These are phyloP conservation scores for Ormyrus pomaceus DNA, from an alignment of 2,888 invertebrate genomes.

Conservation along the genomic window DNA sequence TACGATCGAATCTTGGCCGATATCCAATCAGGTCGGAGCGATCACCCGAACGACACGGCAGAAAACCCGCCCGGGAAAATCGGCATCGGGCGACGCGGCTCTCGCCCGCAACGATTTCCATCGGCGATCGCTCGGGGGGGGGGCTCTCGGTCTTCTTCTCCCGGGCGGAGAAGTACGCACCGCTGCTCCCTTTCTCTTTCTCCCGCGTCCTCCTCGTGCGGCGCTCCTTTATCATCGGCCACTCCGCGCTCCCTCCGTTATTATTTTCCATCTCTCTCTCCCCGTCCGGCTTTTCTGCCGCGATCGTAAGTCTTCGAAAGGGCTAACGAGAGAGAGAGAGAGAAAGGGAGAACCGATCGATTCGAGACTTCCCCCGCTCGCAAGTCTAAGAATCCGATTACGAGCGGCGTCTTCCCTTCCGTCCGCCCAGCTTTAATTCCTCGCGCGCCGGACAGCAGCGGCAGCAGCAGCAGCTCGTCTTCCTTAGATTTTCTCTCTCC, in stretches of 20 bases:
- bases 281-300: not conserved
- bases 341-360: constrained; percentile 28
- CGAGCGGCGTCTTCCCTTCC: not conserved
- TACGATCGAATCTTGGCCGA: not conserved
- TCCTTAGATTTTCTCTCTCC: not conserved
- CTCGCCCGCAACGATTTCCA: too few relatives aligned
- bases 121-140: not conserved
- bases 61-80: too few relatives aligned
- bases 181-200: not conserved
- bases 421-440: constrained; percentile 5
- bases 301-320: constrained; percentile 54
- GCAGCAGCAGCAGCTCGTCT: not conserved
- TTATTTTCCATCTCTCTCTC: too few relatives aligned
- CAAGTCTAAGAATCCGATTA: constrained; percentile 49
- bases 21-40: too few relatives aligned
- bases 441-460: constrained; percentile 4
- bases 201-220: not conserved
- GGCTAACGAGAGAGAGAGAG: constrained; percentile 26
- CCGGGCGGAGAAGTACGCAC: not conserved
- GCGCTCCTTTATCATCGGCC: too few relatives aligned
- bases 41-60: too few relatives aligned
- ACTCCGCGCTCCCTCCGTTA: too few relatives aligned
- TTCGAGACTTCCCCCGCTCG: not conserved
- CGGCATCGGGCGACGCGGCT: not conserved
- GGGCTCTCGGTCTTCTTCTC: not conserved